A percentile compares a stretch with the other conserved stretches of the same genome.
Conservation (phyloP, 2,797 vertebrate species). For the Gallinago solitaria region DNA sequence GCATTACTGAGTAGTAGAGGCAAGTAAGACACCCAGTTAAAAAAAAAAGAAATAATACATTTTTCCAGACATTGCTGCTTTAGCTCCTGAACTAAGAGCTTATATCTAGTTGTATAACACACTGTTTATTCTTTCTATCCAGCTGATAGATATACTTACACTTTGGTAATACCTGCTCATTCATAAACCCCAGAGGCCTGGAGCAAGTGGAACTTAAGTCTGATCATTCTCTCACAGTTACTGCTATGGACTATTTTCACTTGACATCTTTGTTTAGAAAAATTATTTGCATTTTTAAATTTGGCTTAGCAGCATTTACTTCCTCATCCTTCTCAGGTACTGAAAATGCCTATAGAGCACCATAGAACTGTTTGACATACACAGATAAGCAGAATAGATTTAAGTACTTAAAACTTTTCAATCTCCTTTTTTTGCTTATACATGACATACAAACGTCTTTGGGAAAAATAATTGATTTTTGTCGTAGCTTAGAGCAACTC, state of each 20-base stretch:
- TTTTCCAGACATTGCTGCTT: background rate
- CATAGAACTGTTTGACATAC: background rate
- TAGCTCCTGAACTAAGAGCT: background rate
- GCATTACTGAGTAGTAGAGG: background rate
- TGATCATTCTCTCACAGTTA: background rate
- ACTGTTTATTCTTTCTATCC: background rate
- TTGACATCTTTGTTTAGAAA: background rate
- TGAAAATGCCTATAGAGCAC: background rate
- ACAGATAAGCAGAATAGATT: constrained; percentile 24
- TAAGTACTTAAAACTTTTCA: background rate
- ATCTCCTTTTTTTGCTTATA: background rate
- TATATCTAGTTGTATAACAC: background rate
- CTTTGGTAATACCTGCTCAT: background rate
- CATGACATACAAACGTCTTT: background rate
- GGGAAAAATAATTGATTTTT: background rate
- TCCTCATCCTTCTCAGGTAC: background rate
- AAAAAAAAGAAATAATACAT: background rate
- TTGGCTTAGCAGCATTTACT: background rate
- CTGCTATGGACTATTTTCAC: background rate
- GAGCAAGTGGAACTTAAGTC: background rate
- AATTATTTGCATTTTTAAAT: constrained; percentile 38
- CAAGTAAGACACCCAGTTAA: background rate
- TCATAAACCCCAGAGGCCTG: background rate
- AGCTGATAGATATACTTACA: background rate
- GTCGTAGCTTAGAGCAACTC: background rate